These are phyloP conservation scores for Chironomus tentans DNA, from an alignment of 2,888 invertebrate genomes.

Conservation along the genomic window DNA sequence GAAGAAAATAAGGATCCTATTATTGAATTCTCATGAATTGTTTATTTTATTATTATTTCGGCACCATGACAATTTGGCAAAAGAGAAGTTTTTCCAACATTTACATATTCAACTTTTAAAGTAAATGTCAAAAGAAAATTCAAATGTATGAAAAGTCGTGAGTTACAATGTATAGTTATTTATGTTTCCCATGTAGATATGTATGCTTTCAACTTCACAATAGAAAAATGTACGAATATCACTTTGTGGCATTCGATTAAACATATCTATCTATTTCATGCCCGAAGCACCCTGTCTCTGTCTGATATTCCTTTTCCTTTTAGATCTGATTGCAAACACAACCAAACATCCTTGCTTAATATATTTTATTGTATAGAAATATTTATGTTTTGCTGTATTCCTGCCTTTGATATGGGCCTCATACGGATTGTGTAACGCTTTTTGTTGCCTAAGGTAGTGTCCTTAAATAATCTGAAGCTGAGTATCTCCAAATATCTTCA, in stretches of 20 bases:
- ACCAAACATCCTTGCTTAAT: background rate
- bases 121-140: background rate
- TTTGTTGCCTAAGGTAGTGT: too few species aligned
- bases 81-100: background rate
- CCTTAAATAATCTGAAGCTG: too few species aligned
- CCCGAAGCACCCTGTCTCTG: background rate
- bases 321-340: conserved; percentile 1
- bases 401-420: background rate
- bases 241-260: background rate
- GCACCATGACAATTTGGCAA: background rate
- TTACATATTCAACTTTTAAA: background rate
- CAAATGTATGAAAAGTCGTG: background rate
- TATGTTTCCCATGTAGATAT: background rate
- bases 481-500: too few species aligned
- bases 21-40: too few species aligned
- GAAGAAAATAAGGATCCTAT: too few species aligned
- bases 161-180: background rate
- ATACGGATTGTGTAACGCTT: background rate
- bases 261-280: background rate
- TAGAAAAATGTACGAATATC: background rate
- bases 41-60: background rate
- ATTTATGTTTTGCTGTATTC: background rate
- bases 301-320: background rate
- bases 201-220: background rate
- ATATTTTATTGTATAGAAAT: background rate